Conservation (phyloP, 2,888 invertebrate genomes). For the Mythimna albipuncta region DNA sequence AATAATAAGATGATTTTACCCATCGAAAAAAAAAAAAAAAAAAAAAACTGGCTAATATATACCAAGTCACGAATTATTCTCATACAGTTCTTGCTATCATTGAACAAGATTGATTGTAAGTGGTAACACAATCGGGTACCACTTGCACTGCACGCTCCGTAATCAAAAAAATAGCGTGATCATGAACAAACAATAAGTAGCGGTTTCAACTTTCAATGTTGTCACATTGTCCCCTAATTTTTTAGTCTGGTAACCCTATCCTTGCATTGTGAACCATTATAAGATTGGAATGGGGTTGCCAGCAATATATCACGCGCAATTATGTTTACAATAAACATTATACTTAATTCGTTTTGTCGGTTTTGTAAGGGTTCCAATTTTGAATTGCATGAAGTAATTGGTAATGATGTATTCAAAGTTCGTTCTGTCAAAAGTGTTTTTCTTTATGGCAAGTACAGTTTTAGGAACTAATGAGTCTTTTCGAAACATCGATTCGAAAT, state of each 20-base stretch:
- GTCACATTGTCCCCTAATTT: conserved; percentile 56
- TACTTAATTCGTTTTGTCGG: conserved; percentile 67
- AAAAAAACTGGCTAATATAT: neutral
- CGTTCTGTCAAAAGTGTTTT: neutral
- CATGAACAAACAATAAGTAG: conserved; percentile 52
- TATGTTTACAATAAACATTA: conserved; percentile 74
- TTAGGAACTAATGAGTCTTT: no score
- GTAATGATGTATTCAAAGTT: conserved; percentile 23
- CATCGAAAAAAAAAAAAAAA: no score
- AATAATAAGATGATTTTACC: no score
- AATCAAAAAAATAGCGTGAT: conserved; percentile 32
- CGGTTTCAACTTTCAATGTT: conserved; percentile 61
- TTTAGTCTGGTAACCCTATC: conserved; percentile 62
- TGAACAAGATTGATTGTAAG: conserved; percentile 4
- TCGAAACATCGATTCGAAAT: neutral
- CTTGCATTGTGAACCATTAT: conserved; percentile 59
- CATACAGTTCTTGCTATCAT: neutral
- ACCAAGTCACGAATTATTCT: neutral
- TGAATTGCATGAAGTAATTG: conserved; percentile 31
- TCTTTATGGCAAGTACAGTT: neutral
- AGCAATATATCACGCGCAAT: conserved; percentile 70
- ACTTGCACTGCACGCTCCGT: conserved; percentile 18
- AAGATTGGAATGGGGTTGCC: conserved; percentile 64
- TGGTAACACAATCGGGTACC: conserved; percentile 9
- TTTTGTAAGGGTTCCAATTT: conserved; percentile 38